phyloP scores from a whole-genome alignment of 2,113 vertebrate species.

The Thalassarche chlororhynchos region DNA sequence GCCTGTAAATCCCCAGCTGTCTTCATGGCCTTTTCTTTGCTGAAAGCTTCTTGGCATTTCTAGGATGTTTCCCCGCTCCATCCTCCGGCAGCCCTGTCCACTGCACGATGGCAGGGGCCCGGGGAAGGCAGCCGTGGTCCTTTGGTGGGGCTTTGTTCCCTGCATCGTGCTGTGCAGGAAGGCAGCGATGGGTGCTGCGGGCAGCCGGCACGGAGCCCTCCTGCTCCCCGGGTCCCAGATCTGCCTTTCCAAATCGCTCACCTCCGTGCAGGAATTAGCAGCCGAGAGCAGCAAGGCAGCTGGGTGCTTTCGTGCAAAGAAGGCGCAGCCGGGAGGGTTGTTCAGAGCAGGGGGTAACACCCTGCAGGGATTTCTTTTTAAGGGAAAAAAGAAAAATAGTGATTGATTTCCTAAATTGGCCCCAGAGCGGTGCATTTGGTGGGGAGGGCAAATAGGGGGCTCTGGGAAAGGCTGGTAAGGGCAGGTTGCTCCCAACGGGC shows the following conservation, averaged over 20 bases:
- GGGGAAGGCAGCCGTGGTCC: not conserved
- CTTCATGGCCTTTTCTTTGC: not conserved
- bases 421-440: accelerated
- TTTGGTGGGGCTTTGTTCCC: not conserved
- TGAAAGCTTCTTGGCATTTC: not conserved
- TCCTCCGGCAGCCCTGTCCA: not conserved
- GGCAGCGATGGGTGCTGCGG: not conserved
- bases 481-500: not conserved
- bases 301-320: not conserved
- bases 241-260: not conserved
- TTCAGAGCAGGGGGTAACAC: not conserved
- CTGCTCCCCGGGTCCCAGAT: accelerated
- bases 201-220: not conserved
- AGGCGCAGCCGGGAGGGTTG: not conserved
- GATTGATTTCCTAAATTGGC: not conserved
- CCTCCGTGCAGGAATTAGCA: not conserved
- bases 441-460: not conserved
- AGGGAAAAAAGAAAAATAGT: not conserved
- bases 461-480: not conserved
- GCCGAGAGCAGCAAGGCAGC: not conserved
- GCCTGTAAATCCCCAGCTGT: not conserved
- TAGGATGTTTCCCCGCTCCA: not conserved
- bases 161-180: not conserved
- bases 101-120: not conserved
- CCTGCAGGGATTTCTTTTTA: not conserved